A percentile compares a stretch with the other conserved stretches of the same genome.
Evolutionary conservation across 1,140 invertebrate genomes (phyloP).

Genomic region (Rhopalosiphum padi): DNA sequence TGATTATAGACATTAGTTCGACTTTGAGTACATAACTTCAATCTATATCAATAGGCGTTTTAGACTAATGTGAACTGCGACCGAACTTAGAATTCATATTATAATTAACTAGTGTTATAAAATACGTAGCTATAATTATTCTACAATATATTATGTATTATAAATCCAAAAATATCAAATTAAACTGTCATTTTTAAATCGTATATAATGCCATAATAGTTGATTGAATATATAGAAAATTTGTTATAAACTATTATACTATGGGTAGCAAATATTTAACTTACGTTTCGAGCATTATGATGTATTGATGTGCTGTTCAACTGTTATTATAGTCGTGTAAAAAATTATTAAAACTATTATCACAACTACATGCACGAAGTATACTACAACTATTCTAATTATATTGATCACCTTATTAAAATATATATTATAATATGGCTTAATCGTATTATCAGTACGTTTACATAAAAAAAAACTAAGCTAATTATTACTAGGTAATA

Average conservation of each 20-base stretch:
- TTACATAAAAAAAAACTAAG: neutral
- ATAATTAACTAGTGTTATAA: neutral
- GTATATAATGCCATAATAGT: neutral
- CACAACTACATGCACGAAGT: neutral
- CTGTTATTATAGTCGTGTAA: no score
- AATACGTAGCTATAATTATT: neutral
- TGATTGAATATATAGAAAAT: no score
- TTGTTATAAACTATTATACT: neutral
- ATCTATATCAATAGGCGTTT: neutral
- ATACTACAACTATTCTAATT: neutral
- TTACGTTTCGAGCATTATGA: neutral
- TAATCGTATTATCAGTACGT: neutral
- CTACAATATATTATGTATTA: neutral
- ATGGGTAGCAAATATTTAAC: neutral
- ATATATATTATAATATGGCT: neutral
- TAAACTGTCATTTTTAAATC: neutral
- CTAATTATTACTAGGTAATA: no score
- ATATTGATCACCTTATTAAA: neutral
- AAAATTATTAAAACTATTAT: neutral
- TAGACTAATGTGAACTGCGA: neutral
- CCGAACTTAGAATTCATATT: neutral
- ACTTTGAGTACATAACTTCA: neutral
- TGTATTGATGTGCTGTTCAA: no score
- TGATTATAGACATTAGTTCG: neutral
- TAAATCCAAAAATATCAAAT: no score